A percentile compares a stretch with the other conserved stretches of the same genome.
These are phyloP conservation scores for Triplophysa yarkandensis DNA, from an alignment of 2,797 vertebrate species.

Conservation along the genomic window DNA sequence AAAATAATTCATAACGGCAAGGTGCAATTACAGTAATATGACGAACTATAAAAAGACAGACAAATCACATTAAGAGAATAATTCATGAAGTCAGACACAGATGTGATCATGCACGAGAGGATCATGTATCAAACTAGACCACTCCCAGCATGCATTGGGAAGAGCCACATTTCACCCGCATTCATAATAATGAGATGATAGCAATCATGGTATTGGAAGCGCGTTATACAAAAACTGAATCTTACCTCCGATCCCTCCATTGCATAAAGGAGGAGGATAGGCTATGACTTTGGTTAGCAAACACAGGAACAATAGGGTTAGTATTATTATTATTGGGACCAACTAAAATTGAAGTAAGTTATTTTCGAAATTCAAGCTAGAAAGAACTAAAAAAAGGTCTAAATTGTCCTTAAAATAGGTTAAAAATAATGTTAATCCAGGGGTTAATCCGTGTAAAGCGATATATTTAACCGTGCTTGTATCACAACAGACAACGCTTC, in stretches of 20 bases:
- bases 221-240: slow-evolving; percentile 41
- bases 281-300: slow-evolving; percentile 73
- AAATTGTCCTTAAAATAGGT: background rate
- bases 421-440: background rate
- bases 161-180: background rate
- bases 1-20: slow-evolving; percentile 55
- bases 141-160: slow-evolving; percentile 44
- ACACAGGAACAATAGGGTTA: slow-evolving; percentile 40
- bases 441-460: background rate
- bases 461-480: background rate
- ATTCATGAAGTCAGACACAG: slow-evolving; percentile 54
- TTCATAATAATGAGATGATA: slow-evolving; percentile 18
- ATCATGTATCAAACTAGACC: slow-evolving; percentile 25
- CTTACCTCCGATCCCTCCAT: slow-evolving; percentile 79
- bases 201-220: slow-evolving; percentile 13
- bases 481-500: background rate
- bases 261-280: slow-evolving; percentile 77
- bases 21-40: slow-evolving; percentile 58
- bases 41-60: slow-evolving; percentile 58
- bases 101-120: slow-evolving; percentile 44
- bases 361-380: background rate
- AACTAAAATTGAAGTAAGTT: too few relatives aligned
- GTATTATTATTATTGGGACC: slow-evolving; percentile 25
- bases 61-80: slow-evolving; percentile 57
- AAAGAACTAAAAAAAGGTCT: background rate